Base-by-base conservation (phyloP, 1,140 invertebrate genomes). In the Drosophila guanche region DNA sequence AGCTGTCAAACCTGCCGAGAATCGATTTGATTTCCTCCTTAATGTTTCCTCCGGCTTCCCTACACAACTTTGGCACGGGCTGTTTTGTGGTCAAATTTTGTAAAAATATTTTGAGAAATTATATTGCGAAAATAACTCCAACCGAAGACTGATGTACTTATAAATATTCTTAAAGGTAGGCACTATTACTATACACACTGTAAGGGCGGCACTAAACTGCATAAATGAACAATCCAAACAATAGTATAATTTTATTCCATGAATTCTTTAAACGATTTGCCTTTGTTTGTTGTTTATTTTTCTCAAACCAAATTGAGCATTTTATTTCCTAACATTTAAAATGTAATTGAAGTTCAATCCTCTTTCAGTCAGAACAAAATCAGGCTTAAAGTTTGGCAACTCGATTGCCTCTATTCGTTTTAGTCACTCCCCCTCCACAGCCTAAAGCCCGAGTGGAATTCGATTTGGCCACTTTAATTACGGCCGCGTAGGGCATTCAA, bases 1-100 rank as follows among this genome's bases (percentile, higher is more conserved):
- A 85, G 80, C 80, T 85, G 80, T 85, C 80, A 85, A 66, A 66
- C 76, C 51, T 23, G 56, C 37, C 76, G 60, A 68, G 60, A 71
- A 84, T 72, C 80, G 61, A 76, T 84, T 85, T 85, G 76, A 76
- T 72, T 76, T 75, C 45, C 51, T 40, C 54, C 52, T 56, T 66
- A 73, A 61, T 63, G 62, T 59, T 66, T 50, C 22, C 20, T 40
- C 25, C 45, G 5, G 29, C n/a, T 75, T 33, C 40, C 40, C 48
- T 59, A 16, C 33, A 16, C 7, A 33, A 56, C 16, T 42, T 23
- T 3, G 7, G 27, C 27, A 6, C 7, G 6, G 20, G 42, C n/a
- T 37, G n/a, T 14, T 40, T 20, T 45, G 1, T 25, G 27, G 33
- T 10, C 6, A 16, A 25, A 33, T 0, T 2, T 16, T 10, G 16